Base-by-base conservation (phyloP, 2,888 invertebrate genomes). In the Trachelus troglodyta region DNA sequence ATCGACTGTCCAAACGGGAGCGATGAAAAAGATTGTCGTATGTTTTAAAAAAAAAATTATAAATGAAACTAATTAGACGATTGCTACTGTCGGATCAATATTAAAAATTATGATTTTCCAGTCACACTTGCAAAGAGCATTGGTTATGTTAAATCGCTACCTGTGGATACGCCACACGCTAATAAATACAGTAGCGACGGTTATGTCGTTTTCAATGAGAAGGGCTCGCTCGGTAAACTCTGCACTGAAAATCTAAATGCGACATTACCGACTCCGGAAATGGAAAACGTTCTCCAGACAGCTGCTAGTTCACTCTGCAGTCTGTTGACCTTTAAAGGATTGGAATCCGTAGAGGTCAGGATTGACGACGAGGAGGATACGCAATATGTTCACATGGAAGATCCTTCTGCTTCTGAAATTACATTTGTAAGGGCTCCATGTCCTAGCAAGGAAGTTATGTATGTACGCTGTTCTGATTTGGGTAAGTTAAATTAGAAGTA, bases 11-110 rank as follows among this genome's bases (percentile, higher is more conserved):
- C 96, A 0, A 97, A 97, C 90, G 97, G 96, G 56, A 96, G 96
- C 82, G 98, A 98, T 86, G 98, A 98, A 90, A 93, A 95, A 85
- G 96, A 96, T 84, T 98, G 98, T 89, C 92, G 97, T 98, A 92
- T 95, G 96, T 94, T 81, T 79, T 40, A 34, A 31, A 69, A 69
- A 31, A 69, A 69, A 40, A 69, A 30, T n/a, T 31, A 33, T 40
- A 31, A 75, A 31, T 71, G 0, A 11, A 33, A 40, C n/a, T 11
- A 34, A 15, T n/a, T 33, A 74, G 76, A 77, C 79, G 78, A 82
- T 82, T 56, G 0, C 56, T 56, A 23, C 23, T 56, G 23, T 56
- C 9, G 9, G 15, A 56, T 23, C 9, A 23, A 56, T 23, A 56
- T 56, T 56, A 56, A 56, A 9, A 23, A 56, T 9, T 56, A 56